These are phyloP conservation scores for Fabriciana adippe DNA, from an alignment of 2,888 invertebrate species.

Conservation along the genomic window DNA sequence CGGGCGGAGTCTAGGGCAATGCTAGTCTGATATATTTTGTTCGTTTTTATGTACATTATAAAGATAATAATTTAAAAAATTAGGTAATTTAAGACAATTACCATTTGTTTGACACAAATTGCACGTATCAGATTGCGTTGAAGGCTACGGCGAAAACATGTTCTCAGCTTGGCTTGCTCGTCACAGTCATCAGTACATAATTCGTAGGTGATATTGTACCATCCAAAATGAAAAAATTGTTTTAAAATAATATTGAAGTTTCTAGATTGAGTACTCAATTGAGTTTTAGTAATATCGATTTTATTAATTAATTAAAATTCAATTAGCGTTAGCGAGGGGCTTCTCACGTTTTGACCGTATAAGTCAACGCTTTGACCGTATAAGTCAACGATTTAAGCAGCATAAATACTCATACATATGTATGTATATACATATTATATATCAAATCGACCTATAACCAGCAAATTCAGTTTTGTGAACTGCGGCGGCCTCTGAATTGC, in stretches of 20 bases:
- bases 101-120: no score
- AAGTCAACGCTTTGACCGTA: not conserved
- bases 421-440: not conserved
- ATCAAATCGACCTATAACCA: not conserved
- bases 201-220: not conserved
- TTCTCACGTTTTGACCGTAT: not conserved
- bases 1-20: no score
- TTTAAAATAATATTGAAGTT: no score
- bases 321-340: not conserved
- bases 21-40: no score
- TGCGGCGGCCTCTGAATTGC: not conserved
- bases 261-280: no score
- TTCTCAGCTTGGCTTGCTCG: no score
- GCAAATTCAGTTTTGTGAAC: not conserved
- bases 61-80: no score
- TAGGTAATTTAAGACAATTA: no score
- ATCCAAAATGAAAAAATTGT: not conserved
- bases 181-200: not conserved
- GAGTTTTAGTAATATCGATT: not conserved
- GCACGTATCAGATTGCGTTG: no score
- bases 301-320: conserved; percentile 2
- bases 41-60: no score
- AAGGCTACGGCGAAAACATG: no score
- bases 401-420: not conserved
- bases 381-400: not conserved